A percentile compares a stretch with the other conserved stretches of the same genome.
phyloP scores from a whole-genome alignment of 2,797 vertebrate genomes.

The Rhabdomys pumilio region DNA sequence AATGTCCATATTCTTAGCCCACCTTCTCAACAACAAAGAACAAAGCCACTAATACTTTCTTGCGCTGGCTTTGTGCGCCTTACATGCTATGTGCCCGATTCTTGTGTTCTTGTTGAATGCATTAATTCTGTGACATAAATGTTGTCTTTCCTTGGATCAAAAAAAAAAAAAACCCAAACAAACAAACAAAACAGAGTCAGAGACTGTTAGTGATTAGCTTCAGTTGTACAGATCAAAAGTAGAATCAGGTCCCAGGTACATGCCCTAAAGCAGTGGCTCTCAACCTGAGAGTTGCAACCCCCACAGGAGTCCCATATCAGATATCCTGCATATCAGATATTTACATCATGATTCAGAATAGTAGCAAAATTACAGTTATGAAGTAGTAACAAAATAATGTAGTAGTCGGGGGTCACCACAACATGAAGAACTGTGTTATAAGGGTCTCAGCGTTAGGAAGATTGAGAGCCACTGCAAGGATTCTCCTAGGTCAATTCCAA shows the following conservation, averaged over 20 bases:
- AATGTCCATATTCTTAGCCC: neutral
- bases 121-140: neutral
- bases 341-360: neutral
- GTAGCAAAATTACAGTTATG: neutral
- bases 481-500: neutral
- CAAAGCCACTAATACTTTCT: neutral
- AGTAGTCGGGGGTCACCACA: neutral
- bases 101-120: neutral
- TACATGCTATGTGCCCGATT: rapidly evolving
- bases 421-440: neutral
- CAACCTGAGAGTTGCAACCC: neutral
- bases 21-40: neutral
- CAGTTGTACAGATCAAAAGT: neutral
- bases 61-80: neutral
- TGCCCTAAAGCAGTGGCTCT: neutral
- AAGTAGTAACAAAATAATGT: neutral
- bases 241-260: neutral
- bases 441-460: neutral
- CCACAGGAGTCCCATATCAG: neutral
- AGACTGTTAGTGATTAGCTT: neutral
- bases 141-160: neutral
- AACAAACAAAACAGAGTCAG: neutral
- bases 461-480: neutral
- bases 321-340: neutral
- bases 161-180: too few relatives aligned